These are phyloP conservation scores for Mellivora capensis DNA, from an alignment of 2,113 vertebrate species.

Conservation along the genomic window DNA sequence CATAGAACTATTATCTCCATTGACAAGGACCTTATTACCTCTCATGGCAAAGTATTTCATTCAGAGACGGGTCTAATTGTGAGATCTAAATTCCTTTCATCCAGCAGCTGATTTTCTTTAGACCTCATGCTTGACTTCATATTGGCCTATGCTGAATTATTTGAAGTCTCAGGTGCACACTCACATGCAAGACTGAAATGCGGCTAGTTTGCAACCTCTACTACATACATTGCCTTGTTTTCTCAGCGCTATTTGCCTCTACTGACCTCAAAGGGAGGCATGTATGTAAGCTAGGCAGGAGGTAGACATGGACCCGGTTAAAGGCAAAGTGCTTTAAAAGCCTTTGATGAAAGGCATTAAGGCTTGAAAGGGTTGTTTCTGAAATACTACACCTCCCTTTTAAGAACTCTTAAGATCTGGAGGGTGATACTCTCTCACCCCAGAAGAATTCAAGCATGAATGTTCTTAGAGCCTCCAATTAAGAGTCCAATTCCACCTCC, in stretches of 20 bases:
- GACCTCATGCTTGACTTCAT: background rate
- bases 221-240: constrained; percentile 31
- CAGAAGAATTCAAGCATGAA: constrained; percentile 75
- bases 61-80: background rate
- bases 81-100: background rate
- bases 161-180: constrained; percentile 16
- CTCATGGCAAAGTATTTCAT: background rate
- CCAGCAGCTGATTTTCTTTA: background rate
- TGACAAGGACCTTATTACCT: background rate
- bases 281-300: constrained; percentile 61
- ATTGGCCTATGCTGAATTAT: background rate
- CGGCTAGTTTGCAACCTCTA: background rate
- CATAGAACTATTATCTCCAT: background rate
- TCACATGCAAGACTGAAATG: background rate
- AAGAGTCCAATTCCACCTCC: constrained; percentile 64
- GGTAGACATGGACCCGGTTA: constrained; percentile 55
- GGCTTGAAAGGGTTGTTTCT: constrained; percentile 76
- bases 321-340: constrained; percentile 76
- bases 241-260: constrained; percentile 53
- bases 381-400: constrained; percentile 74
- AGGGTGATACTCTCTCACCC: constrained; percentile 72
- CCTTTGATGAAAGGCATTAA: constrained; percentile 78
- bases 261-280: constrained; percentile 65
- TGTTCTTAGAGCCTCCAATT: constrained; percentile 64
- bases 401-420: constrained; percentile 77